These are phyloP conservation scores for Drosophila ironensis DNA, from an alignment of 1,140 invertebrate species.

Conservation along the genomic window DNA sequence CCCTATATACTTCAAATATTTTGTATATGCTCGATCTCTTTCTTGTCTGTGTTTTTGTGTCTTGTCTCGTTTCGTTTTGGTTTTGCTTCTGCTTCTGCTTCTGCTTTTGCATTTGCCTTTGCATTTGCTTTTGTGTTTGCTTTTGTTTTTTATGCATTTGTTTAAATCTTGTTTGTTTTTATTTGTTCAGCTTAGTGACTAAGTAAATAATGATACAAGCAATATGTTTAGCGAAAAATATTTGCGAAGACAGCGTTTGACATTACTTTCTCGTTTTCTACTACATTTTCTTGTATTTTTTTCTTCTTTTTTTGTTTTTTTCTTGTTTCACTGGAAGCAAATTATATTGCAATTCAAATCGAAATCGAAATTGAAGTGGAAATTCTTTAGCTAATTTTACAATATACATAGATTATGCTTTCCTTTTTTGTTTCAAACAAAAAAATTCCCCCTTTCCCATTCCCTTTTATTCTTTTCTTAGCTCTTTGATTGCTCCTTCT, in stretches of 20 bases:
- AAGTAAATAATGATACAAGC: constrained; percentile 26
- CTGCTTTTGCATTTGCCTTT: neutral
- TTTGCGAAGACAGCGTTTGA: constrained; percentile 47
- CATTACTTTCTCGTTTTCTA: constrained; percentile 15
- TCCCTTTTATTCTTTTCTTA: no score
- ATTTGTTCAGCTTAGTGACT: constrained; percentile 24
- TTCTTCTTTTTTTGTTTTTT: neutral
- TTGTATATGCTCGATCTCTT: constrained; percentile 7
- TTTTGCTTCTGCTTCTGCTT: neutral
- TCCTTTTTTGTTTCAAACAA: neutral
- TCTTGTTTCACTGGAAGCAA: constrained; percentile 51
- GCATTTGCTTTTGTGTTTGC: neutral
- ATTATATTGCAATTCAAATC: constrained; percentile 48
- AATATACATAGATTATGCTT: constrained; percentile 14
- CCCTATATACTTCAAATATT: neutral
- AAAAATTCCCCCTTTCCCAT: neutral
- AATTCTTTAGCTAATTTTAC: constrained; percentile 41
- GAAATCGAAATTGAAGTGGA: constrained; percentile 25
- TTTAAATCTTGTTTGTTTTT: neutral
- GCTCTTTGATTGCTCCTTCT: no score
- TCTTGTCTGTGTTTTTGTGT: constrained; percentile 23
- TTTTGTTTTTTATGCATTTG: neutral
- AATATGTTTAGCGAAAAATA: constrained; percentile 44
- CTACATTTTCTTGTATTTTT: neutral
- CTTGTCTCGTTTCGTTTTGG: constrained; percentile 20